phyloP scores from a whole-genome alignment of 2,797 vertebrate genomes.

The Phyllotis vaccarum region DNA sequence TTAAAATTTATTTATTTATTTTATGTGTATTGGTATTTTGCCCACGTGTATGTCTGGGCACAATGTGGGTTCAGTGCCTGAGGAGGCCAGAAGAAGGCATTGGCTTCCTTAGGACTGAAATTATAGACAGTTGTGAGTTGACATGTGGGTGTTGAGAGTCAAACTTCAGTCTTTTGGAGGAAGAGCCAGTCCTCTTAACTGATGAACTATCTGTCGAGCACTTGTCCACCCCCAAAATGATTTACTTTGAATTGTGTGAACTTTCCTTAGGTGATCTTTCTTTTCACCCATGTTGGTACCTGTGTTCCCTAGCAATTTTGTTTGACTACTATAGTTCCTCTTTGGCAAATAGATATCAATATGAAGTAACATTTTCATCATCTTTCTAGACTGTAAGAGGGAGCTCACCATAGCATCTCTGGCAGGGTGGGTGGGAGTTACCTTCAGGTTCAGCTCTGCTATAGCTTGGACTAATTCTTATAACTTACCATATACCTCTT shows the following conservation, averaged over 20 bases:
- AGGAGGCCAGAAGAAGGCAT: neutral
- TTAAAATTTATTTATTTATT: neutral
- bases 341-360: neutral
- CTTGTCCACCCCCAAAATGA: neutral
- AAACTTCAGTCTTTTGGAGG: neutral
- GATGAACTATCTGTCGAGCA: neutral
- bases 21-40: neutral
- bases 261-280: slow-evolving; percentile 8
- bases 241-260: slow-evolving; percentile 10
- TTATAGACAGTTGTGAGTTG: neutral
- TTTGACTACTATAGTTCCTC: neutral
- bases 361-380: neutral
- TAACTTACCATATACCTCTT: neutral
- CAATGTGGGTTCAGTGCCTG: neutral
- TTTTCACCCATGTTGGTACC: neutral
- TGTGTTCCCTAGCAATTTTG: slow-evolving; percentile 6
- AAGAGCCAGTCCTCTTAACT: neutral
- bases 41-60: neutral
- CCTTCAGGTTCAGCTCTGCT: neutral
- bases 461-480: neutral
- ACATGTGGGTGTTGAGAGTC: neutral
- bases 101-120: neutral
- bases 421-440: neutral
- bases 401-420: neutral
- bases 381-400: slow-evolving; percentile 29